Percentiles rank a stretch among this genome's conserved stretches.
These are phyloP conservation scores for Spodoptera exigua DNA, from an alignment of 2,888 invertebrate species.

Conservation along the genomic window DNA sequence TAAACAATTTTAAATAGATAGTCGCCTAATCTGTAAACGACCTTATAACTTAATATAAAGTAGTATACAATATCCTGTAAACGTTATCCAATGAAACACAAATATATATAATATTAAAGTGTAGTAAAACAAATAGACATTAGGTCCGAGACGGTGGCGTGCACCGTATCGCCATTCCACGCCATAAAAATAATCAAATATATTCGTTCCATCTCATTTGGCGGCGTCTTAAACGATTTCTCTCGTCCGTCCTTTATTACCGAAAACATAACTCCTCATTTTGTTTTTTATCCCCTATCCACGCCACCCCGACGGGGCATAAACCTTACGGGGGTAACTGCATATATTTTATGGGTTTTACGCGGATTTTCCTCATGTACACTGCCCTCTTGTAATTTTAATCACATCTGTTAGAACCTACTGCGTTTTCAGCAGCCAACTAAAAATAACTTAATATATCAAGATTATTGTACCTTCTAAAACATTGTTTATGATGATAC, in stretches of 20 bases:
- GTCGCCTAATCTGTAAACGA: conserved; percentile 1
- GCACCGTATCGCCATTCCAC: conserved; percentile 84
- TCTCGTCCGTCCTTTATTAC: conserved; percentile 89
- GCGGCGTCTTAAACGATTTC: conserved; percentile 89
- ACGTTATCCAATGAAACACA: conserved; percentile 69
- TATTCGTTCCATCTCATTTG: conserved; percentile 90
- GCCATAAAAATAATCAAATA: conserved; percentile 89
- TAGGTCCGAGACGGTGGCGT: conserved; percentile 76
- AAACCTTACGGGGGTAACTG: conserved; percentile 82
- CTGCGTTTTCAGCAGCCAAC: conserved; percentile 37
- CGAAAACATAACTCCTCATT: conserved; percentile 89
- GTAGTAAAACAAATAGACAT: conserved; percentile 86
- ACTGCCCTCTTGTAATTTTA: conserved; percentile 66
- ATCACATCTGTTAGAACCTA: conserved; percentile 62
- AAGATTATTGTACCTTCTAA: conserved; percentile 50
- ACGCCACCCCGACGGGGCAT: conserved; percentile 77
- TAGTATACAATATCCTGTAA: conserved; percentile 37
- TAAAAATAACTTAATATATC: conserved; percentile 50
- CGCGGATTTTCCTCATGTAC: conserved; percentile 71
- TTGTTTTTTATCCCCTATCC: conserved; percentile 89
- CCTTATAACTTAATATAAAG: conserved; percentile 24
- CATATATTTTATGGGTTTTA: conserved; percentile 85
- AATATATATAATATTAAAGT: conserved; percentile 81
- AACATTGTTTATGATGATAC: conserved; percentile 34
- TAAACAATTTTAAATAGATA: background rate